Evolutionary conservation across 2,888 invertebrate species (phyloP).

Genomic region (Zaprionus obscuricornis): DNA sequence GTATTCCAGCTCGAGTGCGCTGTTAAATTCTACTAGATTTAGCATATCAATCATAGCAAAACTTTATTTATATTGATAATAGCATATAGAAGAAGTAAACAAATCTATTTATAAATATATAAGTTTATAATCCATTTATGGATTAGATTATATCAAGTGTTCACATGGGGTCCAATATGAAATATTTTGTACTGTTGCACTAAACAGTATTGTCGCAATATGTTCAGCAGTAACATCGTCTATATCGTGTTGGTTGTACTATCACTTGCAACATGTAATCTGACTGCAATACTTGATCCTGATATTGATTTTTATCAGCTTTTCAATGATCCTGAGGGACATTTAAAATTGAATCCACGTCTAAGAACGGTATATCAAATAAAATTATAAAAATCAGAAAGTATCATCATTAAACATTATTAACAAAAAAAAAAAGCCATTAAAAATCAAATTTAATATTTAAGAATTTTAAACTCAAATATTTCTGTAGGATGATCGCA

Average conservation of each 20-base stretch:
- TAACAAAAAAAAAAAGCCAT: background rate
- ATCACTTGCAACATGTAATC: background rate
- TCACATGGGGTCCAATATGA: constrained; percentile 10
- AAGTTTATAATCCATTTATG: constrained; percentile 1
- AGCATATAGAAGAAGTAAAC: background rate
- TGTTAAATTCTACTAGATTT: constrained; percentile 49
- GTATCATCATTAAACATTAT: too few species aligned
- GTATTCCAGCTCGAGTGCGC: constrained; percentile 63
- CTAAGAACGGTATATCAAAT: constrained; percentile 38
- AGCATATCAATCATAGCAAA: too few species aligned
- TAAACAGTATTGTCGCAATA: constrained; percentile 18
- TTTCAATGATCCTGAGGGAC: constrained; percentile 43
- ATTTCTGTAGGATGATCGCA: constrained; percentile 49
- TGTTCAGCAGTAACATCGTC: constrained; percentile 6
- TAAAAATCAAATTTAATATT: too few species aligned
- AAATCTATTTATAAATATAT: too few species aligned
- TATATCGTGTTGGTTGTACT: constrained; percentile 4
- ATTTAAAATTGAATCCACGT: constrained; percentile 22
- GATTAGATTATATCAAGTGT: constrained; percentile 20
- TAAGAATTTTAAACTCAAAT: background rate
- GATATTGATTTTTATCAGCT: constrained; percentile 30
- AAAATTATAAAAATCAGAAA: too few species aligned
- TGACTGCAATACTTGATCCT: background rate
- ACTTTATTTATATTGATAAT: background rate
- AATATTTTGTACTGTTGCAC: background rate